Evolutionary conservation across 2,113 vertebrate genomes (phyloP).

Genomic region (Phasianus colchicus): DNA sequence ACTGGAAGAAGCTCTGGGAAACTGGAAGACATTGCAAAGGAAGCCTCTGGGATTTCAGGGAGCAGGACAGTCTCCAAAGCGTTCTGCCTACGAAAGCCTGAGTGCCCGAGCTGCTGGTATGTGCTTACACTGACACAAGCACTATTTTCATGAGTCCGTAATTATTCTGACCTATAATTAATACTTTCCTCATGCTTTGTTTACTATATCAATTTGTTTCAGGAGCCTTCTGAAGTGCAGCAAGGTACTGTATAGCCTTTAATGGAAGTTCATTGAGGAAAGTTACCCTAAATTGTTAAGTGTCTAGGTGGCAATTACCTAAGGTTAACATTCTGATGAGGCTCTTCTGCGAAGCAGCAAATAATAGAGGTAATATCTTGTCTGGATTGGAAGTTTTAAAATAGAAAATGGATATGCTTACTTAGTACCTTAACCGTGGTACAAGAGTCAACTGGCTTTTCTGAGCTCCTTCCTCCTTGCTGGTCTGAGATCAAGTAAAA

Average conservation of each 20-base stretch:
- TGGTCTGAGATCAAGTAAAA: neutral
- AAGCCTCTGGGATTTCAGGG: neutral
- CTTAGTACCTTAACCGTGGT: neutral
- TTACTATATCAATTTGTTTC: neutral
- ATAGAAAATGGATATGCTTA: neutral
- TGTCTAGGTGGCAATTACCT: neutral
- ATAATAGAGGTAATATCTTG: neutral
- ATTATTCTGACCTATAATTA: neutral
- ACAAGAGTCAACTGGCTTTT: neutral
- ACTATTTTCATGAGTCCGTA: neutral
- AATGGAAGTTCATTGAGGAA: neutral
- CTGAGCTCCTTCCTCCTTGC: neutral
- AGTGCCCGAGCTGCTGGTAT: neutral
- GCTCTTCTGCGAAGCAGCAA: neutral
- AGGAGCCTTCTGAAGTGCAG: neutral
- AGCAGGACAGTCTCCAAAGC: neutral
- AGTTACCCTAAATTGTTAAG: neutral
- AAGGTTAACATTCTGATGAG: neutral
- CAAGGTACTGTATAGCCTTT: neutral
- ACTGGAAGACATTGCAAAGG: neutral
- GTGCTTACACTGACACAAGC: neutral
- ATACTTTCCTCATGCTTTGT: neutral
- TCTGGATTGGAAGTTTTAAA: neutral
- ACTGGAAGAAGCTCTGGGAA: neutral
- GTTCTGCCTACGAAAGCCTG: neutral